A percentile compares a stretch with the other conserved stretches of the same genome.
phyloP scores from a whole-genome alignment of 30 jellyfish, hydroid and myxozoan species.

The Phacellophora camtschatica region DNA sequence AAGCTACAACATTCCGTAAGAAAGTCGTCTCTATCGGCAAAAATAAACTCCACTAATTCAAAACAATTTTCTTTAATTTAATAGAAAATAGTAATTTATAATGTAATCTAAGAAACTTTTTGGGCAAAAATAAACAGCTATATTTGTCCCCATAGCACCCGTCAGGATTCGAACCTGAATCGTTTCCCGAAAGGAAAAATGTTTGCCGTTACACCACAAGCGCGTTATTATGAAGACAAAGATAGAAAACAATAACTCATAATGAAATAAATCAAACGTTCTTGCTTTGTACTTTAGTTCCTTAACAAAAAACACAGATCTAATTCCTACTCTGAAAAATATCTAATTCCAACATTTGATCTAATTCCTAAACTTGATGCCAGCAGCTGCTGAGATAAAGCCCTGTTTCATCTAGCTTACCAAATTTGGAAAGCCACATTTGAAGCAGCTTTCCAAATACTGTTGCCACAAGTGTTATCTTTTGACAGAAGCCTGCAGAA shows the following conservation, averaged over 20 bases:
- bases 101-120: neutral
- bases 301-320: no score
- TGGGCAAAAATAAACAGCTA: neutral
- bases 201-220: constrained; percentile 26
- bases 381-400: constrained; percentile 21
- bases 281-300: no score
- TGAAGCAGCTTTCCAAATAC: constrained; percentile 22
- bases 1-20: constrained; percentile 37
- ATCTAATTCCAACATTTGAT: no score
- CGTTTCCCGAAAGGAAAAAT: constrained; percentile 5
- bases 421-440: neutral
- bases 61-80: no score
- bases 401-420: constrained; percentile 10
- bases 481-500: neutral
- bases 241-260: no score
- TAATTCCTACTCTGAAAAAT: no score
- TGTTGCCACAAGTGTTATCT: constrained; percentile 10
- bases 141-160: neutral
- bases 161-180: constrained; percentile 37
- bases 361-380: no score
- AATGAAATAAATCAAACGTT: no score
- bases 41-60: neutral
- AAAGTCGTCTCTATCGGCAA: constrained; percentile 33
- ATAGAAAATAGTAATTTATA: no score
- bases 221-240: neutral